Conservation (phyloP, 1,140 invertebrate species). For the Euura lappo region DNA sequence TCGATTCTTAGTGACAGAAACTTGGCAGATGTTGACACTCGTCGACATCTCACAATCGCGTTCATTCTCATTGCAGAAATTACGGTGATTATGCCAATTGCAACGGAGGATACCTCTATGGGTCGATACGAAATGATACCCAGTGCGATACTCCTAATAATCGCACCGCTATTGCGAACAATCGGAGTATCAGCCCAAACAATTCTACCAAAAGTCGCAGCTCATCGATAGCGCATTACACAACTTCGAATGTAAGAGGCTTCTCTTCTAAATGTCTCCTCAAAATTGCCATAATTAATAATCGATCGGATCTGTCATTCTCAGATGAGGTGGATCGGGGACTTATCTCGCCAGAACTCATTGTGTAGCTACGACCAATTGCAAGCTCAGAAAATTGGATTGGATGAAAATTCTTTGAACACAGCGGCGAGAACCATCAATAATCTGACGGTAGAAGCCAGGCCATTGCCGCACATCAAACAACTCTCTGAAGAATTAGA, state of each 20-base stretch:
- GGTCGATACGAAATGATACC: conserved; percentile 70
- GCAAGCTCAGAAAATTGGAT: conserved; percentile 46
- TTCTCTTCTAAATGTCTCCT: no score
- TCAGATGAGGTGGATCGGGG: conserved; percentile 60
- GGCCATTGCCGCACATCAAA: conserved; percentile 54
- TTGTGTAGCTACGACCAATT: conserved; percentile 53
- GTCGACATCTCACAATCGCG: background rate
- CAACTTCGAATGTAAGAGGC: conserved; percentile 25
- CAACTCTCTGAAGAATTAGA: conserved; percentile 48
- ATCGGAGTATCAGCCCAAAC: conserved; percentile 70
- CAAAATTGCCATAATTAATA: background rate
- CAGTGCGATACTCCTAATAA: conserved; percentile 67
- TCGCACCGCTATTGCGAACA: conserved; percentile 60
- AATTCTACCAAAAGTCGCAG: conserved; percentile 67
- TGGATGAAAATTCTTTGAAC: conserved; percentile 48
- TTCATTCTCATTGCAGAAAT: conserved; percentile 44
- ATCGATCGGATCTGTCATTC: conserved; percentile 11
- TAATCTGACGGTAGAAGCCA: conserved; percentile 54
- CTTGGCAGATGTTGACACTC: no score
- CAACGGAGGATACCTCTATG: conserved; percentile 69
- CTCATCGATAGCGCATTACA: conserved; percentile 49
- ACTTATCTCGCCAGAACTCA: conserved; percentile 56
- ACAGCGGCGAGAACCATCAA: conserved; percentile 57
- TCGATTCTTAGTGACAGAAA: conserved; percentile 12
- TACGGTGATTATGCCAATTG: conserved; percentile 73